Percentiles rank a stretch among this genome's conserved stretches.
Conservation (phyloP, 1,140 invertebrate species). For the Mercenaria mercenaria region DNA sequence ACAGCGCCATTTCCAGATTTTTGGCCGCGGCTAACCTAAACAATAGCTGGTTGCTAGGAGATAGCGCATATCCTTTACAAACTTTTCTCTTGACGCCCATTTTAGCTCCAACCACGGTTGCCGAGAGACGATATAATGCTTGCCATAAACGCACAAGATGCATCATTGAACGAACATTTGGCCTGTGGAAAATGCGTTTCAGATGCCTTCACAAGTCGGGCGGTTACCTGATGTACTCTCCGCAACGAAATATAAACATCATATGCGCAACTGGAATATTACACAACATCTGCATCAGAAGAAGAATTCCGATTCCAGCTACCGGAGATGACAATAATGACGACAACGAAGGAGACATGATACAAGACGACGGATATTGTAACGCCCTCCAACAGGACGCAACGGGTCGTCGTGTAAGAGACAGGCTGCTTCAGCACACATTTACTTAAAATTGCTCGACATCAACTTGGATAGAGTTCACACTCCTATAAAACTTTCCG, state of each 20-base stretch:
- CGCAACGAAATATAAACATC: background rate
- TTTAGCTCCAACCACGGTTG: background rate
- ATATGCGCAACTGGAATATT: background rate
- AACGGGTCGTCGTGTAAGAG: too few relatives aligned
- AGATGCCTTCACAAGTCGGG: slow-evolving; percentile 41
- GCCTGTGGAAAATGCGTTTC: slow-evolving; percentile 19
- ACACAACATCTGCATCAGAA: background rate
- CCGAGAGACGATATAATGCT: slow-evolving; percentile 4
- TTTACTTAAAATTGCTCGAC: too few relatives aligned
- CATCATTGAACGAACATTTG: slow-evolving; percentile 16
- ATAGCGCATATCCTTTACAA: background rate
- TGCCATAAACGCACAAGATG: background rate
- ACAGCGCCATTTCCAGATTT: background rate
- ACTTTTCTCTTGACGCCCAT: background rate
- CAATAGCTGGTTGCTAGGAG: background rate
- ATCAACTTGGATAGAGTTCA: too few relatives aligned
- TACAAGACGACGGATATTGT: background rate
- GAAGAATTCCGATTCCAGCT: background rate
- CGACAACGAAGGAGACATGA: background rate
- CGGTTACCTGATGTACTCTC: slow-evolving; percentile 8
- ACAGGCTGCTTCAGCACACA: too few relatives aligned
- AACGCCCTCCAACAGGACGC: too few relatives aligned
- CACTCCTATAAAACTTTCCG: too few relatives aligned
- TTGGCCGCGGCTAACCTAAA: background rate
- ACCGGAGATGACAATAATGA: slow-evolving; percentile 1